Base-by-base conservation (phyloP, 2,888 invertebrate species). In the Eilema caniola region DNA sequence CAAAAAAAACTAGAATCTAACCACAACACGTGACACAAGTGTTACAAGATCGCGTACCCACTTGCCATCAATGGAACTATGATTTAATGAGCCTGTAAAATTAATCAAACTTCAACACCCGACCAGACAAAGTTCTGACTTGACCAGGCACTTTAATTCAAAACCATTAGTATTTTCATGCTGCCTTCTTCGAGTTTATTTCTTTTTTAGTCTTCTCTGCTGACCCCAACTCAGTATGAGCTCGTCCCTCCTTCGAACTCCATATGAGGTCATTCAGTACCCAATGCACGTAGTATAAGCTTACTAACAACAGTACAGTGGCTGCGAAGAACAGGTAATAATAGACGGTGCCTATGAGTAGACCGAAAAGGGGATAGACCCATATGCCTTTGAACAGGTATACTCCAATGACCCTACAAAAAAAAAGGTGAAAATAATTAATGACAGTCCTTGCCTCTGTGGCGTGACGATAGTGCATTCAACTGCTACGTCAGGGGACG, bases 351-450 rank as follows among this genome's bases (percentile, higher is more conserved):
- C 79, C 81, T 0, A 41, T 10, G 14, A 81, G 23, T 3, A 73
- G 16, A 2, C 67, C 74, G 33, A 83, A 82, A 56, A 83, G 62
- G 1, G 83, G 83, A 23, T 83, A 83, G n/a, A 83, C 72, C 78
- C 79, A 82, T 0, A 67, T 74, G 0, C 82, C 84, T 63, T 61
- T 71, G 24, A 66, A n/a, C 1, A 64, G 62, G 11, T 83, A 61
- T 11, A 82, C 74, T 28, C 47, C 66, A 0, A 82, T 11, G 5
- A 83, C n/a, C 1, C 82, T 83, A 76, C 4, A 80, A 82, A 41
- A 47, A 11, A 31, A 3, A 41, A 23, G 33, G 3, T 23, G n/a
- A n/a, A n/a, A n/a, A n/a, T n/a, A n/a, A n/a, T n/a, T n/a, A n/a
- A n/a, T n/a, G n/a, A n/a, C n/a, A n/a, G n/a, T n/a, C n/a, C n/a